Percentiles rank a stretch among this genome's conserved stretches.
Evolutionary conservation across 2,888 invertebrate species (phyloP).

Genomic region (Dusona sp.): DNA sequence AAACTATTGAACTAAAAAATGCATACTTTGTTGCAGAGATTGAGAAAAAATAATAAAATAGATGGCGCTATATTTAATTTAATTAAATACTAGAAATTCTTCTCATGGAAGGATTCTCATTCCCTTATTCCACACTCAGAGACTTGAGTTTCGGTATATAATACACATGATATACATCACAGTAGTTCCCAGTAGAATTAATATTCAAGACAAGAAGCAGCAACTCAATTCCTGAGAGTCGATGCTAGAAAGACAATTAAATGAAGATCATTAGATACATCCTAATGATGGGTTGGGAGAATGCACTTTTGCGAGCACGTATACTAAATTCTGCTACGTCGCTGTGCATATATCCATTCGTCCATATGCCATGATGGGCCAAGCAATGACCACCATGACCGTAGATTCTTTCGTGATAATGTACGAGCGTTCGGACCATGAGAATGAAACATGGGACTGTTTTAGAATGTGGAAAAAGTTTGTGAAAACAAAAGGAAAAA

Average conservation of each 20-base stretch:
- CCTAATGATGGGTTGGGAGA: constrained; percentile 58
- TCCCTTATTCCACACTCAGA: not conserved
- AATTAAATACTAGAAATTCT: constrained; percentile 47
- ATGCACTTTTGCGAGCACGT: constrained; percentile 48
- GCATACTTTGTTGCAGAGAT: constrained; percentile 31
- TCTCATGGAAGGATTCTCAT: constrained; percentile 2
- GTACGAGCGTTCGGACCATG: constrained; percentile 26
- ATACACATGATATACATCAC: constrained; percentile 53
- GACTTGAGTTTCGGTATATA: not conserved
- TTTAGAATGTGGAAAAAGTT: constrained; percentile 18
- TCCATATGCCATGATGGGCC: not conserved
- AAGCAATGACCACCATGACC: constrained; percentile 63
- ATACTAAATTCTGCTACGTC: constrained; percentile 37
- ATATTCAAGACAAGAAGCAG: constrained; percentile 63
- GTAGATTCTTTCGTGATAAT: constrained; percentile 59
- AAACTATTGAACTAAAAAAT: constrained; percentile 10
- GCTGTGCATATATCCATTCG: not conserved
- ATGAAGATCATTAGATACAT: constrained; percentile 70
- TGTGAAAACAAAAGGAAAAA: not conserved
- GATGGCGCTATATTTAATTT: constrained; percentile 34
- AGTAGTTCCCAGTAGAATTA: constrained; percentile 54
- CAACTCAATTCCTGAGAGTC: constrained; percentile 47
- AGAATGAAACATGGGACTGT: not conserved
- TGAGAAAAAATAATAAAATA: constrained; percentile 45
- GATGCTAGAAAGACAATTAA: constrained; percentile 68